These are phyloP conservation scores for Cinclus mexicanus DNA, from an alignment of 2,113 vertebrate species.

Conservation along the genomic window DNA sequence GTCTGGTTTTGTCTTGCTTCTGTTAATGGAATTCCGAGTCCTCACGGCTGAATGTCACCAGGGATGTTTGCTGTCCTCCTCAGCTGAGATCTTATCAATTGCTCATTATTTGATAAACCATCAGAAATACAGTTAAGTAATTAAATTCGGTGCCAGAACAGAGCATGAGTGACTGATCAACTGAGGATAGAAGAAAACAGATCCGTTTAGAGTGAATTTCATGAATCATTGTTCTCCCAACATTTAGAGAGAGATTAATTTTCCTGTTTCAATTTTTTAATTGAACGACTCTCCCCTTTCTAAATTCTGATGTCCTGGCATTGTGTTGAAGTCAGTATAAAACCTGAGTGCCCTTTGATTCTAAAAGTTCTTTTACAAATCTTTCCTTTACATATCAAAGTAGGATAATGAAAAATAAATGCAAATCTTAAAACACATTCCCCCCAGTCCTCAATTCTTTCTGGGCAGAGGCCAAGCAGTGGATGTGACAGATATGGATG, in stretches of 20 bases:
- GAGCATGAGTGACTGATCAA: neutral
- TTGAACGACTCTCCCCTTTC: neutral
- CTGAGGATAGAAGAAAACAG: neutral
- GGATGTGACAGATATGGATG: neutral
- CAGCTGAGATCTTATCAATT: constrained; percentile 29
- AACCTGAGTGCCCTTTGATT: neutral
- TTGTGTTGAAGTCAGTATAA: neutral
- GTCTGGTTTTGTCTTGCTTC: neutral
- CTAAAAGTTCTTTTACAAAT: neutral
- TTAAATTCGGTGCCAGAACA: constrained; percentile 34
- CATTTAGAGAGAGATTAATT: neutral
- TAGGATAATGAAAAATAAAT: neutral
- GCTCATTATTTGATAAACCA: constrained; percentile 60
- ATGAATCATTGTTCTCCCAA: constrained; percentile 24
- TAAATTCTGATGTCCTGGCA: neutral
- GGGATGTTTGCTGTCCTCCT: constrained; percentile 27
- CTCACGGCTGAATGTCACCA: constrained; percentile 17
- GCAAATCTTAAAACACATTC: neutral
- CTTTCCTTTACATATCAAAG: neutral
- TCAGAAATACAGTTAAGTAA: constrained; percentile 40
- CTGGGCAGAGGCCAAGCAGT: neutral
- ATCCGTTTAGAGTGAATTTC: neutral
- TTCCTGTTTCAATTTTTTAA: neutral
- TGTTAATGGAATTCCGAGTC: constrained; percentile 13
- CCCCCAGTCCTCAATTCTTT: neutral